Conservation (phyloP, 2,797 vertebrate genomes). For the Rhinogobio ventralis region DNA sequence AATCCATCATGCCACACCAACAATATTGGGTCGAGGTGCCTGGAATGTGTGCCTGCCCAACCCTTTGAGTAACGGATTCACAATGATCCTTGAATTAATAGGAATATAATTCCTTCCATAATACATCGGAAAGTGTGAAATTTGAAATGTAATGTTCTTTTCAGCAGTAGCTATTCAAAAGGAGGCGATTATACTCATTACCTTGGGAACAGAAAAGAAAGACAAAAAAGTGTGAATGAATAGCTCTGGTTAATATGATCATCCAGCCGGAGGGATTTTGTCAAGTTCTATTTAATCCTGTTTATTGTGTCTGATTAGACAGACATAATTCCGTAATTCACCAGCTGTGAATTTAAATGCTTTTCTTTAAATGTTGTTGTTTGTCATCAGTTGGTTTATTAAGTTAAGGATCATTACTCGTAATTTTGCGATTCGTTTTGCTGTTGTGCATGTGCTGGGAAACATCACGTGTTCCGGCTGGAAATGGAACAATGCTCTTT, state of each 20-base stretch:
- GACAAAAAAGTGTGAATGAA: constrained; percentile 6
- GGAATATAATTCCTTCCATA: not conserved
- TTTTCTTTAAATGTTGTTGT: constrained; percentile 2
- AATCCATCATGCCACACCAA: constrained; percentile 12
- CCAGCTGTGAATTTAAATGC: not conserved
- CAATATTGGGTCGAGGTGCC: constrained; percentile 6
- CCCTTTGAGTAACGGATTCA: constrained; percentile 26
- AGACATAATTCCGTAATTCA: not conserved
- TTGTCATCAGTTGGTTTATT: constrained; percentile 24
- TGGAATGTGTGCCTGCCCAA: not conserved
- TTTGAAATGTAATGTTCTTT: constrained; percentile 2
- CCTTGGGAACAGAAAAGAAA: constrained; percentile 4
- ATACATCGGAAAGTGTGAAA: constrained; percentile 30
- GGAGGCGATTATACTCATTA: constrained; percentile 9
- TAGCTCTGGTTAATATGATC: not conserved
- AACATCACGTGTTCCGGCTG: not conserved
- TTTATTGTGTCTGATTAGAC: not conserved
- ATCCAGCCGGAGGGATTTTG: constrained; percentile 19
- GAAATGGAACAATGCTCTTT: constrained; percentile 7
- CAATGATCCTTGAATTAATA: constrained; percentile 30
- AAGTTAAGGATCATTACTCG: not conserved
- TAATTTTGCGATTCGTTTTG: not conserved
- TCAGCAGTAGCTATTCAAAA: constrained; percentile 9
- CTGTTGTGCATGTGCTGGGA: constrained; percentile 13
- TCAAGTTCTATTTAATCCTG: constrained; percentile 21